These are phyloP conservation scores for Tortrix viridana DNA, from an alignment of 2,888 invertebrate genomes.

Conservation along the genomic window DNA sequence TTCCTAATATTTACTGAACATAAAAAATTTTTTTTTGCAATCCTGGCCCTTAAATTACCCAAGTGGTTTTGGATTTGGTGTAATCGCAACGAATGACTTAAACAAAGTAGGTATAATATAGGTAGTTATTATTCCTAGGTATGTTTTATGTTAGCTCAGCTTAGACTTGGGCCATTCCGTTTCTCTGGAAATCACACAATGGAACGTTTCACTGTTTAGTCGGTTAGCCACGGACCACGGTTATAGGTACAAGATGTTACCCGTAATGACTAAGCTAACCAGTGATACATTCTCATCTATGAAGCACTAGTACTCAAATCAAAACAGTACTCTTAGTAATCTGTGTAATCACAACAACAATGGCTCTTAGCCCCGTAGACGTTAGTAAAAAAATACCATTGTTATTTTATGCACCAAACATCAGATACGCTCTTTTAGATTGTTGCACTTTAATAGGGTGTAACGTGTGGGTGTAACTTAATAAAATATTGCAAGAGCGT, in stretches of 20 bases:
- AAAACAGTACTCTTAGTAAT: no score
- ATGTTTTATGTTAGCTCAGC: background rate
- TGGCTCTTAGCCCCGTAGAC: no score
- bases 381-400: background rate
- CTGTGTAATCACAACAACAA: no score
- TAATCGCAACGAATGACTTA: background rate
- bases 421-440: conserved; percentile 12
- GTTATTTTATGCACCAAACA: conserved; percentile 16
- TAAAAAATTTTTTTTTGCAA: no score
- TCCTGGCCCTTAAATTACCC: no score
- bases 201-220: conserved; percentile 5
- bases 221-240: background rate
- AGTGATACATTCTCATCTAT: no score
- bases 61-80: no score
- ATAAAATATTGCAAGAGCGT: conserved; percentile 23
- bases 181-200: conserved; percentile 10
- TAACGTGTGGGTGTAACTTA: conserved; percentile 1
- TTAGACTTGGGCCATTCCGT: no score
- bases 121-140: no score
- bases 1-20: no score
- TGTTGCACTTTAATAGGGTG: no score
- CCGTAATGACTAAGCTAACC: conserved; percentile 4
- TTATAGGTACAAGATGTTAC: background rate
- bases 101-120: conserved; percentile 13
- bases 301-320: conserved; percentile 20